Evolutionary conservation across 2,888 invertebrate species (phyloP).

Genomic region (Melieria omissa): DNA sequence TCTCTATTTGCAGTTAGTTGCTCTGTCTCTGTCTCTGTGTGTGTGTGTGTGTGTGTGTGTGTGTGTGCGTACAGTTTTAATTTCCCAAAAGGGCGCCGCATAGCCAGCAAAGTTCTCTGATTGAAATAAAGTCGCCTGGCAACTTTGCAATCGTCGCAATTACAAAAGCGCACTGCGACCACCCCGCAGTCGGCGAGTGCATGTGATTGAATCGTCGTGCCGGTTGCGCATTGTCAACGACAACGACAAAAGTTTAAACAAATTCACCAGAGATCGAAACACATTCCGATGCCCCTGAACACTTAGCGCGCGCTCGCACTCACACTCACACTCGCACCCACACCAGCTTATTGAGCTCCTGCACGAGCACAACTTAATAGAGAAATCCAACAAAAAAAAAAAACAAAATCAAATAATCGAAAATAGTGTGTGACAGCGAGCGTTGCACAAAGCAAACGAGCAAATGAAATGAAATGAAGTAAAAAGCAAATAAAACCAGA

Average conservation of each 20-base stretch:
- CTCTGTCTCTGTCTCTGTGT: no score
- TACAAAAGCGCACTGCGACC: conserved; percentile 24
- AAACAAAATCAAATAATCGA: no score
- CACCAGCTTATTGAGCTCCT: not conserved
- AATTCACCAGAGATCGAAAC: conserved; percentile 38
- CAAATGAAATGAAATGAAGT: conserved; percentile 13
- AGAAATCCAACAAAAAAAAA: no score
- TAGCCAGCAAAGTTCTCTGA: conserved; percentile 39
- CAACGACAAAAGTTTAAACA: conserved; percentile 38
- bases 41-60: not conserved
- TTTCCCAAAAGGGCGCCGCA: conserved; percentile 39
- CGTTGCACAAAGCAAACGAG: not conserved
- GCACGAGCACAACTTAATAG: no score
- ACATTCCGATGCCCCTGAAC: conserved; percentile 11
- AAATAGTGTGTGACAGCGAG: no score
- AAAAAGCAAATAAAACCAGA: conserved; percentile 1
- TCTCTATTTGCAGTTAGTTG: no score
- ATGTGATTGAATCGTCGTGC: conserved; percentile 28
- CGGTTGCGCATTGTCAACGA: no score
- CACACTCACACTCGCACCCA: conserved; percentile 7
- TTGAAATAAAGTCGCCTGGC: conserved; percentile 39
- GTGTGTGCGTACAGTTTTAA: conserved; percentile 27
- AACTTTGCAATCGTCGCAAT: conserved; percentile 33
- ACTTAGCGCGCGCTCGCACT: not conserved
- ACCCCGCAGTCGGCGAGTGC: conserved; percentile 22